Conservation (phyloP, 2,888 invertebrate species). For the Nomada ferruginata region DNA sequence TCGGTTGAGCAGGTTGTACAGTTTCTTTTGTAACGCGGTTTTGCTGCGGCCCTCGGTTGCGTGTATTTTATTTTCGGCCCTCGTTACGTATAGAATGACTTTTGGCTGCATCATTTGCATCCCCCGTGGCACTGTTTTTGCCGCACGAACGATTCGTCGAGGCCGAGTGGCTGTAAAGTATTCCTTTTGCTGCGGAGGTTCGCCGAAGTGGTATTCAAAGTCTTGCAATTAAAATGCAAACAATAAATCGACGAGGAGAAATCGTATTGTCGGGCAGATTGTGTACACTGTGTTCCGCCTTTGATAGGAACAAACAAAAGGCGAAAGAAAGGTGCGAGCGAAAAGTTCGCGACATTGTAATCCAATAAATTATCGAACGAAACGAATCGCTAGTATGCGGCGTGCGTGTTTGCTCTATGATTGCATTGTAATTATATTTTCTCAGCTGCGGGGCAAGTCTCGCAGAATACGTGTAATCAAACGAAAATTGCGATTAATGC, state of each 20-base stretch:
- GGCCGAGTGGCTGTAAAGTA: not conserved
- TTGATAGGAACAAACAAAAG: not conserved
- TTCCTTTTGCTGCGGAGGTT: not conserved
- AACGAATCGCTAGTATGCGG: not conserved
- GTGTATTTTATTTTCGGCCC: not conserved
- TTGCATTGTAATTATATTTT: conserved; percentile 39
- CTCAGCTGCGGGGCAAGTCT: not conserved
- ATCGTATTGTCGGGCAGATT: no score
- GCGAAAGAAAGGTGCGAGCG: not conserved
- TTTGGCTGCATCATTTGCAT: not conserved
- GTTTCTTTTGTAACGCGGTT: not conserved
- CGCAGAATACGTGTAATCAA: conserved; percentile 27
- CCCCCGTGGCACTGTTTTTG: not conserved
- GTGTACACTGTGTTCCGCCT: not conserved
- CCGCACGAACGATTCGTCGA: not conserved
- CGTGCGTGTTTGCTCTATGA: not conserved
- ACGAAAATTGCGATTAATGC: conserved; percentile 56
- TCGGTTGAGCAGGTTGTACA: not conserved
- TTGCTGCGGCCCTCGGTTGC: not conserved
- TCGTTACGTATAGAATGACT: not conserved
- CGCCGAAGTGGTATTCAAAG: not conserved
- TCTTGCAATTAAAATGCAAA: not conserved
- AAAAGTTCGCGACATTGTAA: not conserved
- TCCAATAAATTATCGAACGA: conserved; percentile 17
- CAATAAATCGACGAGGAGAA: not conserved